A percentile compares a stretch with the other conserved stretches of the same genome.
These are phyloP conservation scores for Zeus faber DNA, from an alignment of 2,113 vertebrate genomes.

Conservation along the genomic window DNA sequence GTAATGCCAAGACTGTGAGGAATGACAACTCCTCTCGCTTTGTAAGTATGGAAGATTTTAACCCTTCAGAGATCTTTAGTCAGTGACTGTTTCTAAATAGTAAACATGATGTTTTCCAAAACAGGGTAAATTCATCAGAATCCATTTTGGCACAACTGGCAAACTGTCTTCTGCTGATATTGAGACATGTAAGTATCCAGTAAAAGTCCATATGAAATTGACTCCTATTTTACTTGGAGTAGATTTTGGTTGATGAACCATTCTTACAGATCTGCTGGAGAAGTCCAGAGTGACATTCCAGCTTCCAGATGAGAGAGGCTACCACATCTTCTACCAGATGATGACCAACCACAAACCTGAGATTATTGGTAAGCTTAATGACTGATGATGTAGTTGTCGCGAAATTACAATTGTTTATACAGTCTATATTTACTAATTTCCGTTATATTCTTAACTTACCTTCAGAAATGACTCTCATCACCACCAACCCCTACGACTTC, in stretches of 20 bases:
- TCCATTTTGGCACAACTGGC: conserved; percentile 80
- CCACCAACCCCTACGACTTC: conserved; percentile 71
- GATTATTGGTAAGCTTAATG: conserved; percentile 41
- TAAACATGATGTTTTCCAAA: background rate
- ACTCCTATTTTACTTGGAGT: background rate
- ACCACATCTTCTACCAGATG: conserved; percentile 69
- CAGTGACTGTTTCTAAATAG: background rate
- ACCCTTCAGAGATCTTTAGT: background rate
- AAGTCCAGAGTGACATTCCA: conserved; percentile 65
- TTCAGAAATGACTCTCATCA: conserved; percentile 64
- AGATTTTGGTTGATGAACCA: conserved; percentile 30
- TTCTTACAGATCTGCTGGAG: conserved; percentile 59
- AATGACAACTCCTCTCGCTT: conserved; percentile 1
- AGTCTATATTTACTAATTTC: background rate
- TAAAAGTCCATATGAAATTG: conserved; percentile 13
- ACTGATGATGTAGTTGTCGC: background rate
- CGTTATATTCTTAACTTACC: background rate
- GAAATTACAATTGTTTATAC: background rate
- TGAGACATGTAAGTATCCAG: conserved; percentile 79
- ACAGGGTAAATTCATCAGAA: conserved; percentile 29
- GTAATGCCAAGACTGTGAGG: background rate
- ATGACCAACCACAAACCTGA: conserved; percentile 36
- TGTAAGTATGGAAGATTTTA: background rate
- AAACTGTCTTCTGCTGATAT: conserved; percentile 85
- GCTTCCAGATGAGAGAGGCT: conserved; percentile 63